Conservation (phyloP, 2,797 vertebrate genomes). For the Xiphorhynchus erythropygius region DNA sequence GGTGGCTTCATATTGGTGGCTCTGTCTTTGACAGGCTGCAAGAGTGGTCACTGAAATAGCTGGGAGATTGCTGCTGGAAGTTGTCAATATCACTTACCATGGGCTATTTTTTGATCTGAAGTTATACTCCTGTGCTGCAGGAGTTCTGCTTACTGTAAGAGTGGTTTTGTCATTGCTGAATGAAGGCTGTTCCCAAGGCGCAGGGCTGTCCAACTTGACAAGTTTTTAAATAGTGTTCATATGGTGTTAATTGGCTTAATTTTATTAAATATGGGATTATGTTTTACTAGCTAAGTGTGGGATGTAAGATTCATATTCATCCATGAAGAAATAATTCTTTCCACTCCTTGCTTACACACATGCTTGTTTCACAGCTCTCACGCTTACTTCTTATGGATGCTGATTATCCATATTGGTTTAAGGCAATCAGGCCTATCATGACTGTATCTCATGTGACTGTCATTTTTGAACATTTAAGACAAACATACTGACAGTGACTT, state of each 20-base stretch:
- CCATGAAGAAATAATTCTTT: neutral
- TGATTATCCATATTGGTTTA: neutral
- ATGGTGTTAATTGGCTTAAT: conserved; percentile 27
- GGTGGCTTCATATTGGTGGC: neutral
- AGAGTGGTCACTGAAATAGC: neutral
- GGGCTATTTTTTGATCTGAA: neutral
- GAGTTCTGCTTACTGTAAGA: neutral
- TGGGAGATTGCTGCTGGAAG: neutral
- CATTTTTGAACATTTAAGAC: neutral
- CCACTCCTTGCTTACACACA: neutral
- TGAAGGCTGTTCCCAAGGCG: neutral
- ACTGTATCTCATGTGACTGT: neutral
- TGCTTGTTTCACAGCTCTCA: neutral
- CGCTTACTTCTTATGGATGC: neutral
- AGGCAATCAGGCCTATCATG: neutral
- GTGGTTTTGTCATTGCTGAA: neutral
- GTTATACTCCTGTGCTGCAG: neutral
- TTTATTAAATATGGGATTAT: neutral
- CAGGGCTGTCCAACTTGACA: neutral
- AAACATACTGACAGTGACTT: neutral
- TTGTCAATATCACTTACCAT: neutral
- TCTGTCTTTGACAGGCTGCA: neutral
- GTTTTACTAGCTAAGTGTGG: neutral
- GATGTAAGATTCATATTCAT: neutral
- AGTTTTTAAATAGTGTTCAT: neutral